phyloP scores from a whole-genome alignment of 2,113 vertebrate species.

The Eleginops maclovinus region DNA sequence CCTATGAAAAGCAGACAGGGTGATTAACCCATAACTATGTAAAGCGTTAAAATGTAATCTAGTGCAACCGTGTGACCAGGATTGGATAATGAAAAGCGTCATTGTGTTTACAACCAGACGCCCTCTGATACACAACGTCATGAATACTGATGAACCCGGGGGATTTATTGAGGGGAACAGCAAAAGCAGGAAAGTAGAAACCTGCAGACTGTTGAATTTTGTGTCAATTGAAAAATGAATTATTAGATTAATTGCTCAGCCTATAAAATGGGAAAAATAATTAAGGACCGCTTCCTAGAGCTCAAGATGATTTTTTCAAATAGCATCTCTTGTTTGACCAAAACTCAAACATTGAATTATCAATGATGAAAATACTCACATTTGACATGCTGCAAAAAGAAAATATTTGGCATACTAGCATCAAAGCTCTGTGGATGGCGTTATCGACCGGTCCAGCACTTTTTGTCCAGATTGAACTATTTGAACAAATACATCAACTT shows the following conservation, averaged over 20 bases:
- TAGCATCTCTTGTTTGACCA: neutral
- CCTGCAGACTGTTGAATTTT: neutral
- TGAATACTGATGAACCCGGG: neutral
- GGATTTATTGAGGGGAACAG: neutral
- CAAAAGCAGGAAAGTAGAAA: neutral
- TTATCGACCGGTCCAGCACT: too few relatives aligned
- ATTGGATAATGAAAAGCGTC: neutral
- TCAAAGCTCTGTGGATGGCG: too few relatives aligned
- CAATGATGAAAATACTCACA: neutral
- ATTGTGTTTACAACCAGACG: constrained; percentile 11
- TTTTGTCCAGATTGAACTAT: too few relatives aligned
- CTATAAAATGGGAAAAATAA: neutral
- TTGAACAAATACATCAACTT: too few relatives aligned
- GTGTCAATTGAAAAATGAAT: neutral
- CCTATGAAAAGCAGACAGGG: constrained; percentile 12
- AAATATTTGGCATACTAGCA: neutral
- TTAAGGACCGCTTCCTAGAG: neutral
- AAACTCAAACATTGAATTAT: neutral
- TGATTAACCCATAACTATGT: neutral
- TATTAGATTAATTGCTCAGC: neutral
- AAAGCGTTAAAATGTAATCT: constrained; percentile 40
- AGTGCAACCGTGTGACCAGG: constrained; percentile 30
- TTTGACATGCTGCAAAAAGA: neutral
- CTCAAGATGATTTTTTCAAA: neutral
- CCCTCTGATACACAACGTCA: constrained; percentile 24